A percentile compares a stretch with the other conserved stretches of the same genome.
Conservation (phyloP, 2,113 vertebrate species). For the Chascanopsetta lugubris region DNA sequence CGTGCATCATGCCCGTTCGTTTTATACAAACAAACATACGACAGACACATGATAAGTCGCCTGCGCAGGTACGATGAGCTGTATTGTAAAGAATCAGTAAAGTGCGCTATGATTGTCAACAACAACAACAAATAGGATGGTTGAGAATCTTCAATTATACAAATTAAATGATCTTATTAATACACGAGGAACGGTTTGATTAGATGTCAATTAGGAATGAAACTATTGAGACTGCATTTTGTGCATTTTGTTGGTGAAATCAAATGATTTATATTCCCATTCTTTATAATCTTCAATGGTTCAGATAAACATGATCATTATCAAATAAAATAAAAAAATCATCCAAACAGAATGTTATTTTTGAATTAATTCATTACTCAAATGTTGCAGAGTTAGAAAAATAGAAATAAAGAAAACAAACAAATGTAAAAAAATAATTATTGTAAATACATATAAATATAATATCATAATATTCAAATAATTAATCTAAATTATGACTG, state of each 20-base stretch:
- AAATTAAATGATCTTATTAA: too few species aligned
- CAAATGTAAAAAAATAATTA: neutral
- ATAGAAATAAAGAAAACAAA: neutral
- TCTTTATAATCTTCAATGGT: neutral
- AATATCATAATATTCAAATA: neutral
- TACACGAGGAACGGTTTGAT: too few species aligned
- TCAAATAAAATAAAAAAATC: neutral
- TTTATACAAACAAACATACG: neutral
- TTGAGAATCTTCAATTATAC: too few species aligned
- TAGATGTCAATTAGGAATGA: neutral
- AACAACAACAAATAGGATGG: neutral
- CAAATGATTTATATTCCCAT: neutral
- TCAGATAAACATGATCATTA: neutral
- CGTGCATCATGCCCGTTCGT: neutral
- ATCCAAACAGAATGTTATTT: neutral
- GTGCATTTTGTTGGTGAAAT: conserved; percentile 4
- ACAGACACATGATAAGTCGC: conserved; percentile 12
- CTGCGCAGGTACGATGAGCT: conserved; percentile 6
- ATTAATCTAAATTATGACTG: too few species aligned
- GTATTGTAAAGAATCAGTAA: neutral
- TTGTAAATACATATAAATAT: neutral
- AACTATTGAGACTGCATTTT: too few species aligned
- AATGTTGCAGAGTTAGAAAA: neutral
- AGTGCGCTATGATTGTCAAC: neutral
- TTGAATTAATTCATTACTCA: neutral